Percentiles rank a stretch among this genome's conserved stretches.
phyloP scores from a whole-genome alignment of 1,140 invertebrate genomes.

The Nephotettix cincticeps region DNA sequence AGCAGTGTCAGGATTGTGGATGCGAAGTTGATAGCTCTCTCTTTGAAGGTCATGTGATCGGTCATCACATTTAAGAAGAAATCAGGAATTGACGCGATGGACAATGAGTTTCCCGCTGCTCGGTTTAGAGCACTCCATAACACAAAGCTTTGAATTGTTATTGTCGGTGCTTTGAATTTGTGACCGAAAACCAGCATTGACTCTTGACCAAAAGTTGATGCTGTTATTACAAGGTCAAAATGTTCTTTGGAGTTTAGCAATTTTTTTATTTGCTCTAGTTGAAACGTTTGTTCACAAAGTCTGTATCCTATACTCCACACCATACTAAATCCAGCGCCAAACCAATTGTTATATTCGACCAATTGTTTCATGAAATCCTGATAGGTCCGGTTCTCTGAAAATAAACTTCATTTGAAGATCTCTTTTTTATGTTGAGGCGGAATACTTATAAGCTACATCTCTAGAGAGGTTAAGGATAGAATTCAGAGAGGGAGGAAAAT shows the following conservation, averaged over 20 bases:
- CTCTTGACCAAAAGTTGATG: background rate
- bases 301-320: no score
- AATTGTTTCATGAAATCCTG: no score
- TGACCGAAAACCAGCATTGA: background rate
- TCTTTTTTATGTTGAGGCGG: no score
- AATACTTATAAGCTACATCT: no score
- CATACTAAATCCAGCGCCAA: no score
- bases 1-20: background rate
- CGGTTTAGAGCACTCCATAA: background rate
- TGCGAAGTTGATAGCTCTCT: background rate
- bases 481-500: no score
- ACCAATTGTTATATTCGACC: no score
- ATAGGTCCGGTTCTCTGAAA: no score
- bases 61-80: conserved; percentile 30
- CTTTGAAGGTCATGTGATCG: background rate
- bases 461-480: no score
- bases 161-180: background rate
- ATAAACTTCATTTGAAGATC: no score
- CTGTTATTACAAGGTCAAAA: conserved; percentile 6
- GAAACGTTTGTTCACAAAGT: conserved; percentile 5
- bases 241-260: background rate
- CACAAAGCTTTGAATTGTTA: background rate
- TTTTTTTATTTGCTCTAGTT: conserved; percentile 1
- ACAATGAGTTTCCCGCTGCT: background rate
- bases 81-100: background rate